Evolutionary conservation across 2,113 vertebrate genomes (phyloP).

Genomic region (Otolemur garnettii): DNA sequence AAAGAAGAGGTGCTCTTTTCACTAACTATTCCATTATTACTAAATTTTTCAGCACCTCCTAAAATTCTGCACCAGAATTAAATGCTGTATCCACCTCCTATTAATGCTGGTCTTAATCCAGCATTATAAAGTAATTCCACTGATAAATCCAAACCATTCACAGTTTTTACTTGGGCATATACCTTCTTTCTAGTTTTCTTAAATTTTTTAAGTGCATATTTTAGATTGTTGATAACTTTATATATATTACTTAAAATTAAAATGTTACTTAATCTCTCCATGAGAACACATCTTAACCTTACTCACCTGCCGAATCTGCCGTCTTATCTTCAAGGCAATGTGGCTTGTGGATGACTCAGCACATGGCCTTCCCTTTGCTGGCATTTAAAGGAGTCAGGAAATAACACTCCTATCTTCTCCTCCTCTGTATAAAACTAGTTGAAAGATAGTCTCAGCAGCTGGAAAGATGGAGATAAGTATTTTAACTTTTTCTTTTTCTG

Average conservation of each 20-base stretch:
- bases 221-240: not conserved
- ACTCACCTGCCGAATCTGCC: not conserved
- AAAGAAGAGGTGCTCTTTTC: not conserved
- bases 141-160: not conserved
- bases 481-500: constrained; percentile 23
- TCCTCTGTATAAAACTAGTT: constrained; percentile 32
- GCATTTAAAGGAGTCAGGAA: constrained; percentile 30
- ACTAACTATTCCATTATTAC: not conserved
- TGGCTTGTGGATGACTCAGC: not conserved
- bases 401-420: not conserved
- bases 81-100: too few species aligned
- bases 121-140: not conserved
- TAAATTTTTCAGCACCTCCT: too few species aligned
- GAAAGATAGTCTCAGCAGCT: not conserved
- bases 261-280: constrained; percentile 22
- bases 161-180: not conserved
- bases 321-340: constrained; percentile 26
- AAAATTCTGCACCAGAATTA: too few species aligned
- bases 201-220: not conserved
- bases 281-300: not conserved
- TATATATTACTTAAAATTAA: constrained; percentile 20
- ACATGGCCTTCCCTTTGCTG: constrained; percentile 39
- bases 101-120: too few species aligned
- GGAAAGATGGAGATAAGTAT: constrained; percentile 38
- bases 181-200: not conserved